Percentiles rank a stretch among this genome's conserved stretches.
phyloP scores from a whole-genome alignment of 1,140 invertebrate genomes.

The Homalodisca vitripennis region DNA sequence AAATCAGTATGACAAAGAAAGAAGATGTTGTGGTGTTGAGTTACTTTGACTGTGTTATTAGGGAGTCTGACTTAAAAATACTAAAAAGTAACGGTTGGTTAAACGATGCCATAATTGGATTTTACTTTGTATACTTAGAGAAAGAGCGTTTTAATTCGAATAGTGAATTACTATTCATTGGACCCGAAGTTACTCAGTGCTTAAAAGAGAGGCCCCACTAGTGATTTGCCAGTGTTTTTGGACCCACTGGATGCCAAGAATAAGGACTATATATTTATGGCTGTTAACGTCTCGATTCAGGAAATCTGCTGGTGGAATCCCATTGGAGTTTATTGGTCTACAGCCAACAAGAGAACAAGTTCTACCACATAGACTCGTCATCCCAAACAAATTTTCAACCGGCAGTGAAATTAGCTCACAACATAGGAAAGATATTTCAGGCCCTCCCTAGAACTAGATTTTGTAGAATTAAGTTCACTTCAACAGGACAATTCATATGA shows the following conservation, averaged over 20 bases:
- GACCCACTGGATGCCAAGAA: conserved; percentile 63
- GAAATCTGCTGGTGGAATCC: conserved; percentile 71
- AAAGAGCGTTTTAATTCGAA: conserved; percentile 36
- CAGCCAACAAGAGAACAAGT: conserved; percentile 62
- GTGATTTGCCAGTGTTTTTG: conserved; percentile 69
- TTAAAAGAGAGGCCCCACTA: conserved; percentile 62
- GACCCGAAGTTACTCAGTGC: conserved; percentile 85
- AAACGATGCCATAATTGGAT: conserved; percentile 86
- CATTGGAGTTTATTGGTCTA: conserved; percentile 87
- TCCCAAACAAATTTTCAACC: conserved; percentile 55
- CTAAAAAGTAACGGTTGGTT: conserved; percentile 79
- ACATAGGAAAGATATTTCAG: conserved; percentile 57
- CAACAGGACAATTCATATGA: conserved; percentile 80
- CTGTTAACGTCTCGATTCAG: conserved; percentile 87
- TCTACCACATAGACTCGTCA: conserved; percentile 80
- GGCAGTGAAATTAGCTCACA: conserved; percentile 57
- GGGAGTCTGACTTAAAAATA: conserved; percentile 72
- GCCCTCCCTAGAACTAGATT: conserved; percentile 29
- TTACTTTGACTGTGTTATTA: conserved; percentile 77
- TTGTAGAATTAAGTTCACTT: conserved; percentile 57
- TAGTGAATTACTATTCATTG: conserved; percentile 66
- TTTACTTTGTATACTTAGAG: conserved; percentile 86
- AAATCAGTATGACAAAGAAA: conserved; percentile 43
- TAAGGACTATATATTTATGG: conserved; percentile 78
- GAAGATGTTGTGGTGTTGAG: conserved; percentile 60